Conservation (phyloP, 2,888 invertebrate species). For the Abscondita cerata region DNA sequence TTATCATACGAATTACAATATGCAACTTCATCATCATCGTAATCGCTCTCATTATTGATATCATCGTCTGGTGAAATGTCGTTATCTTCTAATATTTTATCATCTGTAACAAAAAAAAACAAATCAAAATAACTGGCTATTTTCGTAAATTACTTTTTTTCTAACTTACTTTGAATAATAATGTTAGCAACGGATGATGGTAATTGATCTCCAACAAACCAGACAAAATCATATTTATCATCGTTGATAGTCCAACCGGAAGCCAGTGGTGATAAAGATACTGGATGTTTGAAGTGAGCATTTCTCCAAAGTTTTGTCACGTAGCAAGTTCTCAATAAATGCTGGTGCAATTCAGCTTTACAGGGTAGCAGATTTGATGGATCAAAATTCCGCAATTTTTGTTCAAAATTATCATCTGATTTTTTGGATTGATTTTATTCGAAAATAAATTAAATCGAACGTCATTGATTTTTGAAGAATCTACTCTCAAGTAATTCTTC, state of each 20-base stretch:
- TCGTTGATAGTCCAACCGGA: slow-evolving; percentile 33
- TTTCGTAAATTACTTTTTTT: not conserved
- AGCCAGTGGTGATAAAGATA: slow-evolving; percentile 31
- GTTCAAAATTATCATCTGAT: slow-evolving; percentile 25
- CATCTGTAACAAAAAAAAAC: not conserved
- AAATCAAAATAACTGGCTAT: not conserved
- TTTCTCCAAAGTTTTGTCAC: slow-evolving; percentile 41
- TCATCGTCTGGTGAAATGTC: not conserved
- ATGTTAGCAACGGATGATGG: slow-evolving; percentile 37
- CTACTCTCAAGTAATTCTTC: slow-evolving; percentile 7
- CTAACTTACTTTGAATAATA: slow-evolving; percentile 1
- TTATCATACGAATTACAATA: not conserved
- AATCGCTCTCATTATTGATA: not conserved
- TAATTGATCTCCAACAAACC: slow-evolving; percentile 40
- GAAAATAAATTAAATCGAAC: slow-evolving; percentile 36
- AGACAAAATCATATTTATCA: slow-evolving; percentile 39
- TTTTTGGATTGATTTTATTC: slow-evolving; percentile 32
- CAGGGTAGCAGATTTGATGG: slow-evolving; percentile 36
- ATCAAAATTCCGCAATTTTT: slow-evolving; percentile 26
- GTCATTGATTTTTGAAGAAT: slow-evolving; percentile 34
- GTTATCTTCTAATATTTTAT: not conserved
- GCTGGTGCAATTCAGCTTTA: slow-evolving; percentile 40
- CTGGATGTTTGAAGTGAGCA: slow-evolving; percentile 37
- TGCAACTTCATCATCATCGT: not conserved
- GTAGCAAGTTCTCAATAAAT: slow-evolving; percentile 39